Evolutionary conservation across 2,113 vertebrate species (phyloP).

Genomic region (Macrotis lagotis): DNA sequence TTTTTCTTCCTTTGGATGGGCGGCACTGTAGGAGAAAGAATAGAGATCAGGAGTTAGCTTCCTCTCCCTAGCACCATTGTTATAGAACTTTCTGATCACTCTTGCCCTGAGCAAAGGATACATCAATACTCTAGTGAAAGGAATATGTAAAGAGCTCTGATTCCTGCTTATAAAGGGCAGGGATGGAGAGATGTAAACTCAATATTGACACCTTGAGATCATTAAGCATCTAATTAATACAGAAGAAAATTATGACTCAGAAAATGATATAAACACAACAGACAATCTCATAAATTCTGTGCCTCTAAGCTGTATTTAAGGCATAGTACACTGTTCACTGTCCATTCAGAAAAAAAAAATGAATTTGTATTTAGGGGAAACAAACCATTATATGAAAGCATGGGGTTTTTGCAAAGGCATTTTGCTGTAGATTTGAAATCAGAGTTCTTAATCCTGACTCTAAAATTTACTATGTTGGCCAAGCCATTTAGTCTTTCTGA

Average conservation of each 20-base stretch:
- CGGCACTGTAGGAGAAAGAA: conserved; percentile 87
- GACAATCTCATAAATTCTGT: not conserved
- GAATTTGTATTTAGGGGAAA: not conserved
- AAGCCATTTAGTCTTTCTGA: not conserved
- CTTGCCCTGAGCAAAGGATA: not conserved
- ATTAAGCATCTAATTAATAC: not conserved
- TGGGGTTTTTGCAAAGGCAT: not conserved
- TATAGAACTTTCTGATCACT: not conserved
- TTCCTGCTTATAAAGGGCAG: not conserved
- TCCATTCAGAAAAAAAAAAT: not conserved
- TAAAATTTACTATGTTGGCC: not conserved
- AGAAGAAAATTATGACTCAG: not conserved
- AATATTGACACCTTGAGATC: not conserved
- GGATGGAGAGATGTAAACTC: not conserved
- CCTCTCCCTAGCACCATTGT: not conserved
- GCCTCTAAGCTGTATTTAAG: not conserved
- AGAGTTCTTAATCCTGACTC: not conserved
- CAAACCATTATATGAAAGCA: not conserved
- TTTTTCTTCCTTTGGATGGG: conserved; percentile 94
- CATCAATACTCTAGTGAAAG: not conserved
- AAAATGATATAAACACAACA: not conserved
- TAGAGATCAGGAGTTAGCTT: not conserved
- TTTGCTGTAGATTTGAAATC: not conserved
- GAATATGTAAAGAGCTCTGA: not conserved
- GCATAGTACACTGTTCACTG: not conserved